Percentiles rank a stretch among this genome's conserved stretches.
These are phyloP conservation scores for human DNA, from an alignment of 2,113 vertebrate genomes.

Conservation along the genomic window GRCh38 chr15:36782501-36783000, in stretches of 20 bases:
- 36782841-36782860: slow-evolving; percentile 55
- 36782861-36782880: slow-evolving; percentile 59
- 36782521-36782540: slow-evolving; percentile 16
- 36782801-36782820: slow-evolving; percentile 76
- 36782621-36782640: slow-evolving; percentile 63
- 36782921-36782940: slow-evolving; percentile 26
- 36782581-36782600: slow-evolving; percentile 31
- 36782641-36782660: slow-evolving; percentile 70
- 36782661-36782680: slow-evolving; percentile 80
- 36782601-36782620: slow-evolving; percentile 66
- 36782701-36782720: slow-evolving; percentile 83
- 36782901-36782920: slow-evolving; percentile 54
- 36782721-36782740: slow-evolving; percentile 79
- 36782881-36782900: slow-evolving; percentile 8
- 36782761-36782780: slow-evolving; percentile 80
- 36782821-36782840: slow-evolving; percentile 69
- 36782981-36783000: slow-evolving; percentile 63
- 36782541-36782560: not conserved
- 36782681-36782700: slow-evolving; percentile 77
- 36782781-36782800: slow-evolving; percentile 81
- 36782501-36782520: slow-evolving; percentile 7
- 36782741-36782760: slow-evolving; percentile 81
- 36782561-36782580: not conserved
- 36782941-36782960: slow-evolving; percentile 49
- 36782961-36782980: slow-evolving; percentile 53